Percentiles rank a stretch among this genome's conserved stretches.
These are phyloP conservation scores for Spilarctia lutea DNA, from an alignment of 2,888 invertebrate genomes.

Conservation along the genomic window DNA sequence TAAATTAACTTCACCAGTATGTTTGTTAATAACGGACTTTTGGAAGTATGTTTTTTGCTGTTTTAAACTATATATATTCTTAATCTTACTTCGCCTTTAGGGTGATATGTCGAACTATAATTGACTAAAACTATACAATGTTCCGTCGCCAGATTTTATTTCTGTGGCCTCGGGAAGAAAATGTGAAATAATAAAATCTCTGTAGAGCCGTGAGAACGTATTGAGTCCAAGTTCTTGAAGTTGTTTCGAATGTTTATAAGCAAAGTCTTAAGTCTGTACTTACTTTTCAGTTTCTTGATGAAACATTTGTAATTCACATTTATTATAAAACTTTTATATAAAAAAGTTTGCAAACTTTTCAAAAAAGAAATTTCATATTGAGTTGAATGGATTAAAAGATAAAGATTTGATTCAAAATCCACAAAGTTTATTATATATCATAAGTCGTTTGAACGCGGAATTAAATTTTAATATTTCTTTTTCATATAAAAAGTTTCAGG, in stretches of 20 bases:
- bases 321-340: not conserved
- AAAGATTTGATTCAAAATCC: not conserved
- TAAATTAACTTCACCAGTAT: not conserved
- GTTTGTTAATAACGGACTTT: too few relatives aligned
- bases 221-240: not conserved
- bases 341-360: not conserved
- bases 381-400: not conserved
- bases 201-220: not conserved
- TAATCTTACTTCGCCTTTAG: not conserved
- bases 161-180: not conserved
- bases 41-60: too few relatives aligned
- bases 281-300: not conserved
- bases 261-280: not conserved
- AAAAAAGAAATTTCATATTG: not conserved
- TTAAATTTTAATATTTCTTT: not conserved
- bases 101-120: not conserved
- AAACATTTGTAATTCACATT: not conserved
- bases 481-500: not conserved
- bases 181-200: not conserved
- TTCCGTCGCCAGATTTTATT: not conserved
- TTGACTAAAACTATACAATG: not conserved
- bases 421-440: not conserved
- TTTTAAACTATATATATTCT: not conserved
- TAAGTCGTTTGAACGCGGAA: not conserved
- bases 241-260: not conserved